Percentiles rank a stretch among this genome's conserved stretches.
These are phyloP conservation scores for Dryobates pubescens DNA, from an alignment of 2,797 vertebrate species.

Conservation along the genomic window DNA sequence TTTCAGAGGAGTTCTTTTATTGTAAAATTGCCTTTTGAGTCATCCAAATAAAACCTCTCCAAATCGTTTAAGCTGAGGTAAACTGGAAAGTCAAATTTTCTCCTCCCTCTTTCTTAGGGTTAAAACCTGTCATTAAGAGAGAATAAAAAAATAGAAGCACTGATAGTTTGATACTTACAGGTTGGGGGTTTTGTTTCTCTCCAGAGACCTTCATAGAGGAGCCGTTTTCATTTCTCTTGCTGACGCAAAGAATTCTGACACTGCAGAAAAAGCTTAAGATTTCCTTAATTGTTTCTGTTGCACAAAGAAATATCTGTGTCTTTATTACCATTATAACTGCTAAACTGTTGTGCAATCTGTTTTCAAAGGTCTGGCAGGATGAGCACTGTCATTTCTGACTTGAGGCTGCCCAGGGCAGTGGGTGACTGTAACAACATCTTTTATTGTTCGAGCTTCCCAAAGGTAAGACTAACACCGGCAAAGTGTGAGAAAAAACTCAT, in stretches of 20 bases:
- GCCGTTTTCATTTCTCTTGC: background rate
- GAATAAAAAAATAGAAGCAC: background rate
- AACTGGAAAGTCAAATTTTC: background rate
- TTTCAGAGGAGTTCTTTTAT: background rate
- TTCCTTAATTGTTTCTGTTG: conserved; percentile 28
- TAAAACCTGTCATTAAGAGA: background rate
- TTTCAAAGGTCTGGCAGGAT: conserved; percentile 33
- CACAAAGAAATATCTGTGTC: conserved; percentile 18
- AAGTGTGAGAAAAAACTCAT: conserved; percentile 16
- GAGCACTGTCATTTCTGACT: conserved; percentile 18
- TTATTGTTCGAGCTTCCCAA: conserved; percentile 41
- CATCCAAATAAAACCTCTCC: background rate
- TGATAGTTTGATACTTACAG: background rate
- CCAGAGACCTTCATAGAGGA: background rate
- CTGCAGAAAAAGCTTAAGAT: conserved; percentile 14
- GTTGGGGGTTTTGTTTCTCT: background rate
- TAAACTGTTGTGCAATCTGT: conserved; percentile 23
- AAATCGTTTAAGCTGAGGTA: background rate
- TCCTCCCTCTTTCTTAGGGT: background rate
- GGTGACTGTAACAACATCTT: conserved; percentile 1
- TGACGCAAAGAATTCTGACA: background rate
- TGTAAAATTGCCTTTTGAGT: background rate
- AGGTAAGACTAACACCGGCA: conserved; percentile 31
- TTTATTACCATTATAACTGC: background rate
- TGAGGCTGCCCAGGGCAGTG: conserved; percentile 29